Evolutionary conservation across 2,113 vertebrate genomes (phyloP).

Genomic region (Microtus pennsylvanicus): DNA sequence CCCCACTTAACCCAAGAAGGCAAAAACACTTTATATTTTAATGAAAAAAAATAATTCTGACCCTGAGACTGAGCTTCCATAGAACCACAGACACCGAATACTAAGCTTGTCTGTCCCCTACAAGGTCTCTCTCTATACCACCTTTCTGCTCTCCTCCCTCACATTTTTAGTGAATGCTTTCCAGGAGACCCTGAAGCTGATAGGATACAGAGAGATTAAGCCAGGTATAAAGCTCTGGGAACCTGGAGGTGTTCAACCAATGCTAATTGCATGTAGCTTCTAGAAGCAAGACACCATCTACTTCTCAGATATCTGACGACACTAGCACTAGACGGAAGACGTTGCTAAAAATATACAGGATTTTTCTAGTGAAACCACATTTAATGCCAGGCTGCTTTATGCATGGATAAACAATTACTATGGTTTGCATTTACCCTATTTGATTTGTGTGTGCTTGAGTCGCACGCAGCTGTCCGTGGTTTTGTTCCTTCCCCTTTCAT

Average conservation of each 20-base stretch:
- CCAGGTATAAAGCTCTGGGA: neutral
- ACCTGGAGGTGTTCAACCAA: neutral
- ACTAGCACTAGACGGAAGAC: neutral
- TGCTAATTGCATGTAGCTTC: neutral
- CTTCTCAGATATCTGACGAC: neutral
- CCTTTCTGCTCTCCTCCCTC: neutral
- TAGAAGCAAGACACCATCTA: neutral
- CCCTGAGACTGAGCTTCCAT: neutral
- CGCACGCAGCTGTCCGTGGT: neutral
- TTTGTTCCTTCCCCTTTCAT: neutral
- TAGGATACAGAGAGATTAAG: neutral
- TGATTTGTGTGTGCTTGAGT: conserved; percentile 4
- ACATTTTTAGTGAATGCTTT: neutral
- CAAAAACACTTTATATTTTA: conserved; percentile 9
- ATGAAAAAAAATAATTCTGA: neutral
- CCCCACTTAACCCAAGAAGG: neutral
- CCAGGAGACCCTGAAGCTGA: neutral
- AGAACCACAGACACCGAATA: neutral
- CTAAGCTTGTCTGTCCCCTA: neutral
- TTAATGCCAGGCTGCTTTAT: neutral
- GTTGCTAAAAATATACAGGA: neutral
- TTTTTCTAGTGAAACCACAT: neutral
- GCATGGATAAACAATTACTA: neutral
- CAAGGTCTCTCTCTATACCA: neutral
- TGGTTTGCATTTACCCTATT: neutral